Evolutionary conservation across 2,797 vertebrate genomes (phyloP), one percentile per base, ranked within the genome.

Genomic region (Setipinna tenuifilis): DNA sequence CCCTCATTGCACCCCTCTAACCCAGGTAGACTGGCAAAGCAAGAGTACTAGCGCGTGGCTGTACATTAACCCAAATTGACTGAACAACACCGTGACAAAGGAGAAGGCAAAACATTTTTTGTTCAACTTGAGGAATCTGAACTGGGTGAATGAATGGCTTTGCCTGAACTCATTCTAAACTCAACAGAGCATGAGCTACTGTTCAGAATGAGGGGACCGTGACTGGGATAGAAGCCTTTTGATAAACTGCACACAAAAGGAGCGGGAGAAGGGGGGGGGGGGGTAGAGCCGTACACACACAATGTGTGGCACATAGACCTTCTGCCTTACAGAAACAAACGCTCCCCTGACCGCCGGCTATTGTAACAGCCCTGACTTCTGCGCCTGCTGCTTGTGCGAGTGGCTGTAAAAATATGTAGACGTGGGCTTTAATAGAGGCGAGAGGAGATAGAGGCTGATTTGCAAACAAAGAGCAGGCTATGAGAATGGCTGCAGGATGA

Each of bases 401-500:
- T 82, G 85, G 62, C 78, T 85, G 21, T 46, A 50, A 23, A 85
- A 85, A 86, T 82, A 88, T 86, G 84, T 54, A 78, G 80, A 25
- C 35, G 84, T 87, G 84, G 89, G 89, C 28, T 87, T 17, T 82
- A 16, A 71, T 31, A 65, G 75, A 17, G 59, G 21, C 16, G 78
- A 31, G 9, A 44, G 14, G 21, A 71, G n/a, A 44, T 3, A 31
- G 44, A 25, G 12, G 35, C n/a, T 83, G 6, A 87, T 87, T 84
- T 87, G 83, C 87, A 85, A 87, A 89, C 85, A 83, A 84, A 90
- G 86, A 23, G 21, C 35, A 57, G 41, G 44, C 84, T 71, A 81
- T 35, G 54, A 82, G 86, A 85, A 81, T 48, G 50, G 78, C 78
- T n/a, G 50, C 82, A 35, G 62, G 84, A 90, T 91, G 86, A 90